Conservation (phyloP, 1,140 invertebrate genomes). For the Hydropsyche tenuis region DNA sequence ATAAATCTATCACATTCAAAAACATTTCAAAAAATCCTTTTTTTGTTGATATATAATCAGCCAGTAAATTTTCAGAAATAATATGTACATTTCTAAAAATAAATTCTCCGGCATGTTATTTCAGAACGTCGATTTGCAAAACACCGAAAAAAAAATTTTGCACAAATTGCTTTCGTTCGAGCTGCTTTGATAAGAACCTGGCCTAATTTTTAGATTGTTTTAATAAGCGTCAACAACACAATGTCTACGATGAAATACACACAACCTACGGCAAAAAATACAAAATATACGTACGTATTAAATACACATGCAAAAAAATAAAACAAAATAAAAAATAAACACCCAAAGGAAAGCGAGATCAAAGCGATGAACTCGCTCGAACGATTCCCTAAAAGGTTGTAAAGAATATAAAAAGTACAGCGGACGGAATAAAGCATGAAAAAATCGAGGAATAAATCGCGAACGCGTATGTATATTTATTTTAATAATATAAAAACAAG, state of each 20-base stretch:
- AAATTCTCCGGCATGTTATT: no score
- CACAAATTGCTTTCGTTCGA: no score
- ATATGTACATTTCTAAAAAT: no score
- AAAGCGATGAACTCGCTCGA: slow-evolving; percentile 25
- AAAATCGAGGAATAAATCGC: neutral
- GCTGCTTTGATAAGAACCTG: no score
- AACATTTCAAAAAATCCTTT: no score
- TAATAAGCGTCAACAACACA: slow-evolving; percentile 21
- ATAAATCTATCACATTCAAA: no score
- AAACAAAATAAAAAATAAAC: neutral
- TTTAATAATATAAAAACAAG: slow-evolving; percentile 9
- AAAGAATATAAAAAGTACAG: slow-evolving; percentile 1
- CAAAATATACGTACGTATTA: neutral
- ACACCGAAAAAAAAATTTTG: no score
- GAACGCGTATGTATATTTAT: slow-evolving; percentile 4
- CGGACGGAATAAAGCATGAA: neutral
- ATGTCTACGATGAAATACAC: neutral
- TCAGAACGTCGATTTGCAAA: no score
- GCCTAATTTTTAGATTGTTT: slow-evolving; percentile 25
- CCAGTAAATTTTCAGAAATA: no score
- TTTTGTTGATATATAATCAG: no score
- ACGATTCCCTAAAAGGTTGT: slow-evolving; percentile 27
- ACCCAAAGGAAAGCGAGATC: slow-evolving; percentile 22
- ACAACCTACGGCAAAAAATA: neutral
- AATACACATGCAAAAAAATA: neutral